Evolutionary conservation across 1,140 invertebrate species (phyloP), one percentile per base, ranked within the genome.

Genomic region (Teleogryllus occipitalis): DNA sequence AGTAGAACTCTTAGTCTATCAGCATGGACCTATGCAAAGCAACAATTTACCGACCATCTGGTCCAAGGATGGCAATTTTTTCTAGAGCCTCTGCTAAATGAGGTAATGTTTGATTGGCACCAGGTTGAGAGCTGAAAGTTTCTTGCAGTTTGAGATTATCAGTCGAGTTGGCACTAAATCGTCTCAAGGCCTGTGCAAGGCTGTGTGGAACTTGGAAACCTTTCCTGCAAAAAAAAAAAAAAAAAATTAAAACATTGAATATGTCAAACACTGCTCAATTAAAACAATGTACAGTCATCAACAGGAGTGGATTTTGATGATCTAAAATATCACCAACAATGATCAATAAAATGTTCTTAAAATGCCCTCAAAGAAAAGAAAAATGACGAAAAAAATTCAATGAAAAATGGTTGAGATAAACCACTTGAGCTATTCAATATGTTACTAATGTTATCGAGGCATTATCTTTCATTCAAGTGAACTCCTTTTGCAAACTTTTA

Each of bases 151-250:
- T 65, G 54, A 18, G 10, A 65, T 14, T 14, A 65, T 65, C 10
- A 65, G 10, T 65, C 0, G 54, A 65, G 54, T 65, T 65, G 10
- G 54, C 10, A 65, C 18, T 65, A 65, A 65, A 10, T 65, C 54
- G 54, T 65, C 18, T 65, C 54, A 10, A 65, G 18, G 89, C 87
- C 73, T 85, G 79, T 21, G 85, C 85, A 80, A 90, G 85, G 81
- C 86, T 85, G 81, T 85, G 86, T 3, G 89, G 86, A 74, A 90
- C 85, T 78, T 86, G 83, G 82, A 90, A 90, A 75, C 89, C 89
- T 80, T 85, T 83, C 76, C 85, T 87, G 78, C 27, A 78, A 76
- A 81, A 47, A 80, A n/a, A 82, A 74, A 46, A 80, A 22, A 75
- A 27, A 79, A 79, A 81, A 65, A 18, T 65, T 1, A 65, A 65